Conservation (phyloP, 2,888 invertebrate genomes). For the Eristalinus sepulchralis region DNA sequence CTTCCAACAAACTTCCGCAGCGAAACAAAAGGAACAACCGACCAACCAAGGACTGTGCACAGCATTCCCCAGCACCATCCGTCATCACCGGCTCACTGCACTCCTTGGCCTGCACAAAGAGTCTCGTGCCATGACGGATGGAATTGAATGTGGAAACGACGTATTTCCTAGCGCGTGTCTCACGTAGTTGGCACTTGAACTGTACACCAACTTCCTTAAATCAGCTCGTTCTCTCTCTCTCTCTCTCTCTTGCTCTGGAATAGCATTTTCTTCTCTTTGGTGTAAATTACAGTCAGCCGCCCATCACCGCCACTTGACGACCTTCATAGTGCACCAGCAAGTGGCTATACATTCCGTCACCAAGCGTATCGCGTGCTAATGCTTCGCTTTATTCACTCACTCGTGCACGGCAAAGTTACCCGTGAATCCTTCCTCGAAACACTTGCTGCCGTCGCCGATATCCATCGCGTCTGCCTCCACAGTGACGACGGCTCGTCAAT, state of each 20-base stretch:
- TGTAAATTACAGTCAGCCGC: constrained; percentile 21
- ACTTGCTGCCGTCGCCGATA: constrained; percentile 15
- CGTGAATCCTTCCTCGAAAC: constrained; percentile 42
- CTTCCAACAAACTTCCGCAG: background rate
- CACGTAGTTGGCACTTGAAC: constrained; percentile 5
- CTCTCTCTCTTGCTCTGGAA: background rate
- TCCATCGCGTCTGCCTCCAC: background rate
- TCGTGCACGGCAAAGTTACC: constrained; percentile 43
- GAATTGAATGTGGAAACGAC: background rate
- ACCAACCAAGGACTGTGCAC: background rate
- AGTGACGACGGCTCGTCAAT: background rate
- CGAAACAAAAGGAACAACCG: background rate
- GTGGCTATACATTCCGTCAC: constrained; percentile 26
- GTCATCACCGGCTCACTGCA: background rate
- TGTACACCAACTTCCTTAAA: constrained; percentile 9
- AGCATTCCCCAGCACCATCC: background rate
- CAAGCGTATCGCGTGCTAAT: constrained; percentile 42
- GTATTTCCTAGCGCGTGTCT: background rate
- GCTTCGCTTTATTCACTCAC: constrained; percentile 51
- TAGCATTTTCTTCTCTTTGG: background rate
- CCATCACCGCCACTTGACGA: constrained; percentile 29
- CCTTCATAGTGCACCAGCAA: constrained; percentile 51
- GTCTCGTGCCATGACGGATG: background rate
- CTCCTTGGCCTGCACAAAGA: background rate
- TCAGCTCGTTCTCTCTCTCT: background rate